Evolutionary conservation across 2,888 invertebrate species (phyloP).

Genomic region (Cosmorhoe ocellata): DNA sequence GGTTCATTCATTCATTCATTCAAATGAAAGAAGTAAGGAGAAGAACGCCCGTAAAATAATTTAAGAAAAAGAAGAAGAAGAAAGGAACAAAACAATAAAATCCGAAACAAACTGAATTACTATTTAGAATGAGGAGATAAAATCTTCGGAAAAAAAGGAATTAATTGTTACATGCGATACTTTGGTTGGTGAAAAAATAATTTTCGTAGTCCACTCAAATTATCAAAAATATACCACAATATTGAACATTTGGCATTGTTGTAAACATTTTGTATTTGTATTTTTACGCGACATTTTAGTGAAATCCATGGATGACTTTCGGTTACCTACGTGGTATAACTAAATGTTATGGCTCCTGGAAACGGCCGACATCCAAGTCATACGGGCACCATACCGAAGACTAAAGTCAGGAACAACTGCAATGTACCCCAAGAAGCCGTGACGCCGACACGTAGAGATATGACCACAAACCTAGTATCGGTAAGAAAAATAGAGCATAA

Average conservation of each 20-base stretch:
- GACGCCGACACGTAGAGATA: conserved; percentile 83
- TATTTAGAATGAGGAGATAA: too few species aligned
- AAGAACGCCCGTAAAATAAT: too few species aligned
- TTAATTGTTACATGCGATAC: too few species aligned
- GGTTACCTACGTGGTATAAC: conserved; percentile 42
- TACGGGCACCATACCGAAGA: conserved; percentile 87
- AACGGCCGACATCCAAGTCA: conserved; percentile 76
- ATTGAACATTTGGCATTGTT: background rate
- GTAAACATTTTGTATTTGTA: conserved; percentile 23
- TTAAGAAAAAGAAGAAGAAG: too few species aligned
- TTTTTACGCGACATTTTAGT: conserved; percentile 4
- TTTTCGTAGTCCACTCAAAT: too few species aligned
- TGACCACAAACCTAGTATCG: conserved; percentile 78
- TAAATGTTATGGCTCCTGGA: conserved; percentile 77
- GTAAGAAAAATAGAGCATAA: conserved; percentile 45
- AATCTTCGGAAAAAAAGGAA: too few species aligned
- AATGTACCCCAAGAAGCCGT: conserved; percentile 83
- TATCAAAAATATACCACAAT: too few species aligned
- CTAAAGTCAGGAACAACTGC: conserved; percentile 83
- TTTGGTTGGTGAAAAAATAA: too few species aligned
- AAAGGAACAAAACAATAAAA: too few species aligned
- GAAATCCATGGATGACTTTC: conserved; percentile 29
- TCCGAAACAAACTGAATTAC: too few species aligned
- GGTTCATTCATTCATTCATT: too few species aligned
- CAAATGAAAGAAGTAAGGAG: too few species aligned